Evolutionary conservation across 1,140 invertebrate species (phyloP).

Genomic region (Bilobella aurantiaca): DNA sequence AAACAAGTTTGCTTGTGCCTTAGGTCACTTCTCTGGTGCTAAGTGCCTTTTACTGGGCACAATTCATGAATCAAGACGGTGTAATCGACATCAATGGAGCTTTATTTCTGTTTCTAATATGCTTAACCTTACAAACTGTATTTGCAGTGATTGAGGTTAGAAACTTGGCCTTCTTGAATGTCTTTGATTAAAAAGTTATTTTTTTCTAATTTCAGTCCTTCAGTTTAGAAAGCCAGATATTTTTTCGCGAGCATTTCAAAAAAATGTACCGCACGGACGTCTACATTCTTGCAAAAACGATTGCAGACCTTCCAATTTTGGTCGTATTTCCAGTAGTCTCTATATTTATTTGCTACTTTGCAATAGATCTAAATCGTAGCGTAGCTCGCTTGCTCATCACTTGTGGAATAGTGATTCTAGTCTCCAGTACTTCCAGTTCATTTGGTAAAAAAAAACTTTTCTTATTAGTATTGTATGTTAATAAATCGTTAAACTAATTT

Average conservation of each 20-base stretch:
- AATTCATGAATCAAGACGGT: conserved; percentile 69
- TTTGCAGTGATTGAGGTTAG: conserved; percentile 5
- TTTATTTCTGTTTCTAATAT: conserved; percentile 3
- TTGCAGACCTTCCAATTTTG: conserved; percentile 41
- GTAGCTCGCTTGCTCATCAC: conserved; percentile 39
- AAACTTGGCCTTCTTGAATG: neutral
- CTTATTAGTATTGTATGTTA: neutral
- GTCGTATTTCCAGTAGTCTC: conserved; percentile 44
- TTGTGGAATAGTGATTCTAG: conserved; percentile 38
- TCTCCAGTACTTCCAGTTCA: conserved; percentile 43
- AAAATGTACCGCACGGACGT: conserved; percentile 36
- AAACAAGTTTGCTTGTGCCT: neutral
- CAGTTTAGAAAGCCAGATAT: conserved; percentile 34
- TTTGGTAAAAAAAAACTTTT: conserved; percentile 39
- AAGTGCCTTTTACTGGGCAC: conserved; percentile 76
- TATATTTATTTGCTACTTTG: conserved; percentile 43
- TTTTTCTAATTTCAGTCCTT: conserved; percentile 26
- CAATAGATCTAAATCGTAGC: conserved; percentile 39
- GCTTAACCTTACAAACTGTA: conserved; percentile 1
- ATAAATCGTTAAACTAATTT: neutral
- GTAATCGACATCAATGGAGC: conserved; percentile 92
- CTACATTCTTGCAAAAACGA: conserved; percentile 37
- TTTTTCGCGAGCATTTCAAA: conserved; percentile 36
- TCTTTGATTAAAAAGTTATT: neutral
- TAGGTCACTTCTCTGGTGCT: conserved; percentile 75